Base-by-base conservation (phyloP, 2,113 vertebrate genomes). In the Xyliphius kryptos region DNA sequence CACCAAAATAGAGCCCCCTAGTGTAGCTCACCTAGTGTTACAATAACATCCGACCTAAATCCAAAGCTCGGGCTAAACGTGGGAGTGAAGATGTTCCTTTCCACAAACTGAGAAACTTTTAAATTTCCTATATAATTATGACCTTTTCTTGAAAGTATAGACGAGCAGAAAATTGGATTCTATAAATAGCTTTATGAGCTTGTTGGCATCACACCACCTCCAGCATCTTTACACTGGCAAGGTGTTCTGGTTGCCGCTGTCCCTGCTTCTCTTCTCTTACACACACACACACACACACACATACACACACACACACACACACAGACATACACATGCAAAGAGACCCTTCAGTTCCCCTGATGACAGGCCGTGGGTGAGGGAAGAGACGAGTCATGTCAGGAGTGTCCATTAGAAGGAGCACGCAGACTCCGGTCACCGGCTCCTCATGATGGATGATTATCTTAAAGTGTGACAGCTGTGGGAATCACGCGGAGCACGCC, bases 361-460 rank as follows among this genome's bases (percentile, higher is more conserved):
- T 83, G 86, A 86, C 79, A 86, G 88, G 85, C 86, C 82, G 89
- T 91, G 90, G 92, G 90, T 91, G 90, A 85, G 83, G 82, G 82
- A 86, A 80, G 86, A 91, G 92, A 92, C 86, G 91, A 92, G 92
- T 92, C 81, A 86, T 93, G 91, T 92, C 91, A 90, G 88, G 87
- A 83, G 89, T 86, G 81, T 87, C 91, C 92, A 92, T 95, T 94
- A 91, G 87, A 86, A 89, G 84, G 93, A 91, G 90, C 89, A 94
- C 91, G 91, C 89, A 91, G 89, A 90, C 90, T 88, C 89, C 88
- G 81, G 83, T 91, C 91, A 86, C 87, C 87, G 90, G 88, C 87
- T 86, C 87, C 87, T 83, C 76, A 70, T 89, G 90, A 93, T 91
- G 91, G 90, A 94, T 95, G 85, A 91, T 94, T 92, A 92, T 97